A percentile compares a stretch with the other conserved stretches of the same genome.
phyloP scores from a whole-genome alignment of 2,113 vertebrate species.

The Pteruthius melanotis region DNA sequence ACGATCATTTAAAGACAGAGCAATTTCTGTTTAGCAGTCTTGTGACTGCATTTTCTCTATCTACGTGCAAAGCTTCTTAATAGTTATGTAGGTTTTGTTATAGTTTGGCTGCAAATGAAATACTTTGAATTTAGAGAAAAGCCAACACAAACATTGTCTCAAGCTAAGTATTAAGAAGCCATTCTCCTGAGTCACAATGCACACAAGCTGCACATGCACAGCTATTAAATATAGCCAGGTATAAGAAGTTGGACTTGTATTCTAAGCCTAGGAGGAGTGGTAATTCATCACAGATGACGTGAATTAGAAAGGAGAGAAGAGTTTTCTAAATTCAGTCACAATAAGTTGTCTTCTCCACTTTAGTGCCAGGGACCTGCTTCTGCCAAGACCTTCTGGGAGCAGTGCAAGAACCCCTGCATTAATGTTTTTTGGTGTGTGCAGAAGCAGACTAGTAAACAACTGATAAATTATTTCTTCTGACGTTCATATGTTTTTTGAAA shows the following conservation, averaged over 20 bases:
- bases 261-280: background rate
- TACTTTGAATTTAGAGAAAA: conserved; percentile 3
- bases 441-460: background rate
- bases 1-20: conserved; percentile 44
- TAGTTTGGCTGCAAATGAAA: conserved; percentile 16
- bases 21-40: conserved; percentile 57
- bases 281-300: background rate
- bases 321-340: background rate
- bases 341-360: background rate
- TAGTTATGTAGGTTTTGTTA: background rate
- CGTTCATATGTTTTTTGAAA: background rate
- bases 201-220: background rate
- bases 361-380: background rate
- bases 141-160: background rate
- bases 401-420: background rate
- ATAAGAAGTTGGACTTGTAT: background rate
- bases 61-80: background rate
- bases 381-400: background rate
- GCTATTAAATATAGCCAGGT: background rate
- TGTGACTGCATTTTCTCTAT: conserved; percentile 27
- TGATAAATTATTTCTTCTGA: background rate
- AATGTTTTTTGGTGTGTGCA: background rate
- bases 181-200: background rate
- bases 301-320: background rate
- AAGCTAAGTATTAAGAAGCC: background rate